A percentile compares a stretch with the other conserved stretches of the same genome.
These are phyloP conservation scores for Lethrus apterus DNA, from an alignment of 1,140 invertebrate genomes.

Conservation along the genomic window DNA sequence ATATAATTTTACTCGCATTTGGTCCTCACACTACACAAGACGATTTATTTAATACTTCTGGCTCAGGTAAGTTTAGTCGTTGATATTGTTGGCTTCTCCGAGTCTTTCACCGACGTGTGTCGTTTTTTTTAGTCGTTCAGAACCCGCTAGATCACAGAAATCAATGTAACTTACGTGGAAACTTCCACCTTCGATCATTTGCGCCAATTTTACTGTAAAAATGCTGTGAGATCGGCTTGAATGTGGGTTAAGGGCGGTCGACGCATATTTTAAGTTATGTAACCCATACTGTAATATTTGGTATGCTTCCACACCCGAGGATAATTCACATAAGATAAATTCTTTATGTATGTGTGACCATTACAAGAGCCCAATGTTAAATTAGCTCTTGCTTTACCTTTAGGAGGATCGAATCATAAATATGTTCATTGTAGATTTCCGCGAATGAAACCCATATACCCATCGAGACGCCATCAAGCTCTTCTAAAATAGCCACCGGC, in stretches of 20 bases:
- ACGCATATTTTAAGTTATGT: slow-evolving; percentile 73
- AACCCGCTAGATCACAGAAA: slow-evolving; percentile 88
- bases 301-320: slow-evolving; percentile 70
- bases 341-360: slow-evolving; percentile 68
- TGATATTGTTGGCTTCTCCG: slow-evolving; percentile 85
- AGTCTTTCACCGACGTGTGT: slow-evolving; percentile 73
- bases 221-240: slow-evolving; percentile 86
- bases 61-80: too few species aligned
- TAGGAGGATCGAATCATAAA: slow-evolving; percentile 67
- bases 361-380: slow-evolving; percentile 55
- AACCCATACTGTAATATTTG: slow-evolving; percentile 70
- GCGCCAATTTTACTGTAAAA: slow-evolving; percentile 73
- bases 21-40: too few species aligned
- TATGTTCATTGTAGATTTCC: slow-evolving; percentile 90
- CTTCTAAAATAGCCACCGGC: slow-evolving; percentile 30
- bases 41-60: too few species aligned
- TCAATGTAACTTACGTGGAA: slow-evolving; percentile 47
- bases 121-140: slow-evolving; percentile 81
- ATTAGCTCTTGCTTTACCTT: slow-evolving; percentile 41
- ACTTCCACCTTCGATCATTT: slow-evolving; percentile 17
- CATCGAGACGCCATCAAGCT: slow-evolving; percentile 35
- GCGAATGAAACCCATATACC: slow-evolving; percentile 81
- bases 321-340: slow-evolving; percentile 65
- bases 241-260: slow-evolving; percentile 74
- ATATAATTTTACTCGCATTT: too few species aligned